Evolutionary conservation across 2,797 vertebrate species (phyloP).

Genomic region (Molossus molossus): DNA sequence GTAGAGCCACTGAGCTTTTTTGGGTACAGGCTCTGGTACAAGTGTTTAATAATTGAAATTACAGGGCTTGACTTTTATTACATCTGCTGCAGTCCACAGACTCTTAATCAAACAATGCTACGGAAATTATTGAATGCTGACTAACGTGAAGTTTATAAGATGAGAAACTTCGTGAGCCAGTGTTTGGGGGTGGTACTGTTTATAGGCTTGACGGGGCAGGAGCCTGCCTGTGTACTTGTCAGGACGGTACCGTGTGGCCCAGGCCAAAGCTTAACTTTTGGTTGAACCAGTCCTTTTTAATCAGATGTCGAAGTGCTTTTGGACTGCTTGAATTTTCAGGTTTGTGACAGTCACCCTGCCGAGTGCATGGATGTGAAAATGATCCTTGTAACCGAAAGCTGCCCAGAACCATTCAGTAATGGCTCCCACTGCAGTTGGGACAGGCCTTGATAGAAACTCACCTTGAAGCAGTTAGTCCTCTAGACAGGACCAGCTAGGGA

Average conservation of each 20-base stretch:
- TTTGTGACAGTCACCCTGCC: slow-evolving; percentile 4
- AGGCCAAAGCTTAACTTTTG: slow-evolving; percentile 2
- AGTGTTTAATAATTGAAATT: slow-evolving; percentile 73
- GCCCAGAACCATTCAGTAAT: background rate
- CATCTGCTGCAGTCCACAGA: slow-evolving; percentile 17
- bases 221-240: background rate
- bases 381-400: background rate
- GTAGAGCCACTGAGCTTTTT: background rate
- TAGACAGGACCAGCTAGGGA: background rate
- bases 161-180: slow-evolving; percentile 63
- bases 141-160: slow-evolving; percentile 43
- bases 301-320: slow-evolving; percentile 18
- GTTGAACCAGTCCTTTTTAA: background rate
- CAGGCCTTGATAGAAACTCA: background rate
- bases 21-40: background rate
- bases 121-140: slow-evolving; percentile 63
- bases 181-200: slow-evolving; percentile 32
- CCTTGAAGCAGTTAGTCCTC: background rate
- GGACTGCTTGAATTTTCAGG: slow-evolving; percentile 11
- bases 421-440: background rate
- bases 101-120: slow-evolving; percentile 72
- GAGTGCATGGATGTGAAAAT: background rate
- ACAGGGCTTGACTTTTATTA: slow-evolving; percentile 64
- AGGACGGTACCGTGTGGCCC: background rate
- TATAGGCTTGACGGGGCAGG: background rate